Conservation (phyloP, 2,888 invertebrate species). For the Napeogenes sylphis region DNA sequence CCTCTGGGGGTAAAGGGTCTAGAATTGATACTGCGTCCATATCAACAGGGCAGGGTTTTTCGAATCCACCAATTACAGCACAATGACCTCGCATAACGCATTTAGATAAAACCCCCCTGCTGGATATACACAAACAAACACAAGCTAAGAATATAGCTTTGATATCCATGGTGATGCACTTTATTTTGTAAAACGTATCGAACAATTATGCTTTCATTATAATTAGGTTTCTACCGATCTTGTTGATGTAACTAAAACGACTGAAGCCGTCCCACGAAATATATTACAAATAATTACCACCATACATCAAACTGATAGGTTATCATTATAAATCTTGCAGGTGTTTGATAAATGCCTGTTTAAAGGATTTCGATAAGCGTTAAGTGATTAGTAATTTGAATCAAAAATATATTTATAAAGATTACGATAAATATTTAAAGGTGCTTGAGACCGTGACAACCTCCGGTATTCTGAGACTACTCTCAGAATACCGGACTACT, state of each 20-base stretch:
- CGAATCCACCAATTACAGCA: slow-evolving; percentile 39
- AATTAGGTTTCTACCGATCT: neutral
- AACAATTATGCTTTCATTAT: slow-evolving; percentile 13
- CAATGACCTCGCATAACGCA: slow-evolving; percentile 60
- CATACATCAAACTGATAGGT: slow-evolving; percentile 45
- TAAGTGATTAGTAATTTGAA: slow-evolving; percentile 6
- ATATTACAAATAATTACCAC: slow-evolving; percentile 22
- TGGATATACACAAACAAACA: slow-evolving; percentile 42
- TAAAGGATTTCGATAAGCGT: slow-evolving; percentile 19
- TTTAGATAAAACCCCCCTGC: slow-evolving; percentile 40
- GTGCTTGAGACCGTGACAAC: too few species aligned
- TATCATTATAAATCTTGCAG: slow-evolving; percentile 57
- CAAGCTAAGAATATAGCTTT: slow-evolving; percentile 30
- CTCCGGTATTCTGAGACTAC: too few species aligned
- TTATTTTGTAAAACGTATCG: neutral
- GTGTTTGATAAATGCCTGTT: slow-evolving; percentile 48
- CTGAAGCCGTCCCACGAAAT: slow-evolving; percentile 12
- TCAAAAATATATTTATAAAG: slow-evolving; percentile 10
- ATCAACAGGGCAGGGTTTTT: slow-evolving; percentile 48
- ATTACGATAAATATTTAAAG: neutral
- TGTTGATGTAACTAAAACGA: slow-evolving; percentile 11
- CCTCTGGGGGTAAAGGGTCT: slow-evolving; percentile 45
- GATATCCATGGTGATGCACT: slow-evolving; percentile 18
- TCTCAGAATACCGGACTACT: too few species aligned
- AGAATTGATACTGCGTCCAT: slow-evolving; percentile 43